Percentiles rank a stretch among this genome's conserved stretches.
These are phyloP conservation scores for Achroia grisella DNA, from an alignment of 1,140 invertebrate species.

Conservation along the genomic window DNA sequence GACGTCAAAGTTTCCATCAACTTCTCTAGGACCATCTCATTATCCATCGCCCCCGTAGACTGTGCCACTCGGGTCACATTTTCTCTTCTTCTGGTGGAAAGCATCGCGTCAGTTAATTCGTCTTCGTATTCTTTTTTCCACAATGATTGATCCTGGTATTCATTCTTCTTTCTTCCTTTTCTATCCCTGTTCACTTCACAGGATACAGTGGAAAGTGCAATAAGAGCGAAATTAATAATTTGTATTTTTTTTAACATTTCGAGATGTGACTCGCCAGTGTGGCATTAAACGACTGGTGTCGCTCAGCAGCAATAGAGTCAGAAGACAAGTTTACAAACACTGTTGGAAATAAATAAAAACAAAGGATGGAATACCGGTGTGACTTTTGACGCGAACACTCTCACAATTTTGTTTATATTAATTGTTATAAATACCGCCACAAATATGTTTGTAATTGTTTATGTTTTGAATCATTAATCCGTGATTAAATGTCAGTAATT, in stretches of 20 bases:
- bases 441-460: slow-evolving; percentile 6
- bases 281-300: slow-evolving; percentile 27
- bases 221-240: slow-evolving; percentile 15
- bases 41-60: slow-evolving; percentile 25
- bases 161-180: slow-evolving; percentile 28
- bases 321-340: slow-evolving; percentile 27
- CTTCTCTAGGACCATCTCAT: slow-evolving; percentile 52
- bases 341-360: slow-evolving; percentile 30
- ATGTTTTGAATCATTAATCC: neutral
- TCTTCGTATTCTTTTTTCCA: slow-evolving; percentile 60
- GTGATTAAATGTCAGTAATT: too few relatives aligned
- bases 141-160: slow-evolving; percentile 30
- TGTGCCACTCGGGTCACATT: slow-evolving; percentile 36
- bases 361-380: slow-evolving; percentile 6
- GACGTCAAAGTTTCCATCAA: slow-evolving; percentile 53
- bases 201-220: slow-evolving; percentile 19
- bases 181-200: slow-evolving; percentile 22
- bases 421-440: slow-evolving; percentile 8
- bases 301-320: neutral
- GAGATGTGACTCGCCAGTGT: slow-evolving; percentile 25
- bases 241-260: slow-evolving; percentile 27
- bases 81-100: slow-evolving; percentile 30
- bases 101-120: slow-evolving; percentile 49
- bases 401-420: slow-evolving; percentile 19
- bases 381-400: slow-evolving; percentile 17